Evolutionary conservation across 2,113 vertebrate genomes (phyloP).

Genomic region (Halcyon senegalensis): DNA sequence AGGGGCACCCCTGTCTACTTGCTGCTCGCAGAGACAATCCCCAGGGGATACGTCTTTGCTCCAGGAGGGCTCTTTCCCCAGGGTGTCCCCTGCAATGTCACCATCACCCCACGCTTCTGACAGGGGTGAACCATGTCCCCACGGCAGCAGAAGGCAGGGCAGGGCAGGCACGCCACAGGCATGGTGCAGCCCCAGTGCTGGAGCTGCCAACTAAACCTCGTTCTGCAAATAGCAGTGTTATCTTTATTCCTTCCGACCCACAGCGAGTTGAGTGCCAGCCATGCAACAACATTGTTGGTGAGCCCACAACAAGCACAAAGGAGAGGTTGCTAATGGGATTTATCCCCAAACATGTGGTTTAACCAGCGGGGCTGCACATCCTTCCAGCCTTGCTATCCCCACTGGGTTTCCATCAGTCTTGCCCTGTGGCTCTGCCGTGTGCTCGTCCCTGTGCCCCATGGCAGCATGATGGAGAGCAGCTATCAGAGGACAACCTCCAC

Average conservation of each 20-base stretch:
- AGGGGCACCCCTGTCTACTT: not conserved
- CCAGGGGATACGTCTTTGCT: not conserved
- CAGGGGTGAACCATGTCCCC: fast-evolving
- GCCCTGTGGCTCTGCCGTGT: not conserved
- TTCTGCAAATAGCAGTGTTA: not conserved
- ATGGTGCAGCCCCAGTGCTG: not conserved
- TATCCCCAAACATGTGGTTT: not conserved
- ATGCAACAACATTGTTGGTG: not conserved
- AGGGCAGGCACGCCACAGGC: fast-evolving
- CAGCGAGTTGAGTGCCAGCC: not conserved
- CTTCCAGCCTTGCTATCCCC: not conserved
- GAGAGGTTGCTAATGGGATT: not conserved
- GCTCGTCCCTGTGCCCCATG: not conserved
- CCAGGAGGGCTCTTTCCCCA: not conserved
- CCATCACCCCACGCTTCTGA: not conserved
- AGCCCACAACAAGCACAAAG: not conserved
- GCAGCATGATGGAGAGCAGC: not conserved
- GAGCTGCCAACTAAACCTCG: fast-evolving
- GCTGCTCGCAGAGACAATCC: fast-evolving
- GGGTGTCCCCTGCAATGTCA: not conserved
- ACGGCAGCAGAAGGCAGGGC: not conserved
- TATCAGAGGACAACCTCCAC: fast-evolving
- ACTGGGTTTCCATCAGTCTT: not conserved
- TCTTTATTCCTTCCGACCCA: not conserved
- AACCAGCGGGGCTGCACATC: not conserved